These are phyloP conservation scores for Perca flavescens DNA, from an alignment of 2,113 vertebrate species.

Conservation along the genomic window DNA sequence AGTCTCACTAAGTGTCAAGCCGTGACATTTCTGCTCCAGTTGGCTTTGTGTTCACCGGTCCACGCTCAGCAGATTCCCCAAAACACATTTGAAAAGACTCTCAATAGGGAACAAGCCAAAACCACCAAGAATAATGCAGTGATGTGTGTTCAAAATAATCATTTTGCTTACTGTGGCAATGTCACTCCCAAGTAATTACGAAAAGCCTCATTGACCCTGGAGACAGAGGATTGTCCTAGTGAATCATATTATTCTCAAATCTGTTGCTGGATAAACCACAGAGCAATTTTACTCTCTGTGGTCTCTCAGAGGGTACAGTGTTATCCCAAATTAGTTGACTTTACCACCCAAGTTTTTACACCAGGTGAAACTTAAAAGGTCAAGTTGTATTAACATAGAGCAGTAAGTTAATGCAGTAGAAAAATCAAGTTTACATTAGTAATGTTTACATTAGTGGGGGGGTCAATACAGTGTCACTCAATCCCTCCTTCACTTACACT, in stretches of 20 bases:
- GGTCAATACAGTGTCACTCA: not conserved
- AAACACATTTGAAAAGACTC: constrained; percentile 62
- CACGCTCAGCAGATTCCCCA: constrained; percentile 63
- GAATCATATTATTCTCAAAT: constrained; percentile 22
- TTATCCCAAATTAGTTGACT: too few species aligned
- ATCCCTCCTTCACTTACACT: too few species aligned
- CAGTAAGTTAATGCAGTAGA: too few species aligned
- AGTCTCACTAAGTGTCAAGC: constrained; percentile 40
- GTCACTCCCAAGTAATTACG: constrained; percentile 27
- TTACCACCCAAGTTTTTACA: too few species aligned
- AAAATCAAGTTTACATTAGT: too few species aligned
- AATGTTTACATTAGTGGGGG: too few species aligned
- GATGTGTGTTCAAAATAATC: constrained; percentile 43
- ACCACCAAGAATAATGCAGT: constrained; percentile 24
- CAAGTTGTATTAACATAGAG: too few species aligned
- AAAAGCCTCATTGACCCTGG: not conserved
- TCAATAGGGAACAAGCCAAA: constrained; percentile 25
- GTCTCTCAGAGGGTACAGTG: too few species aligned
- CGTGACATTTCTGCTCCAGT: constrained; percentile 77
- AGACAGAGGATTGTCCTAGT: not conserved
- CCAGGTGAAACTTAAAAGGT: too few species aligned
- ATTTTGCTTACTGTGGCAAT: constrained; percentile 37
- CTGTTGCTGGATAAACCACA: constrained; percentile 17
- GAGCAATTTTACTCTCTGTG: not conserved
- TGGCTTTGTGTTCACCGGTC: constrained; percentile 59